Percentiles rank a stretch among this genome's conserved stretches.
phyloP scores from a whole-genome alignment of 2,888 invertebrate genomes.

The Parochlus steinenii region DNA sequence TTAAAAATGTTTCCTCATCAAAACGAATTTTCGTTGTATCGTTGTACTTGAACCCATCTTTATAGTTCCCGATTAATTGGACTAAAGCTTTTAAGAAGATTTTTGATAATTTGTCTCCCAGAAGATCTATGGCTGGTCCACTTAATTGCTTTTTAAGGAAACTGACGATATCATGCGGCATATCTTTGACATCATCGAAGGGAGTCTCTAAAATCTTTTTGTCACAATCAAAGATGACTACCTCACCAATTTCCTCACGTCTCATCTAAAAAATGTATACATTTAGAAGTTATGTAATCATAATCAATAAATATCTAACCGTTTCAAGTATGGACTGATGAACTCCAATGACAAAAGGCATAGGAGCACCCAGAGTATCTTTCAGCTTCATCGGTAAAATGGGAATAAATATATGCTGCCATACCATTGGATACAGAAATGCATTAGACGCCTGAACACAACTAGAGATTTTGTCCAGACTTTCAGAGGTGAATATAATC shows the following conservation, averaged over 20 bases:
- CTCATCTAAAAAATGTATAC: slow-evolving; percentile 31
- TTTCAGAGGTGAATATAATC: slow-evolving; percentile 81
- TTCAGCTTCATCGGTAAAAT: slow-evolving; percentile 76
- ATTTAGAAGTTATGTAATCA: slow-evolving; percentile 11
- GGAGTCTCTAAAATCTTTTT: slow-evolving; percentile 70
- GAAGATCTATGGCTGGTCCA: slow-evolving; percentile 17
- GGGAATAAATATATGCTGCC: slow-evolving; percentile 98
- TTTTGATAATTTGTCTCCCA: slow-evolving; percentile 61
- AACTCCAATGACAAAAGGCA: slow-evolving; percentile 96
- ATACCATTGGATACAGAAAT: slow-evolving; percentile 93
- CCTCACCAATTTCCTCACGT: slow-evolving; percentile 78
- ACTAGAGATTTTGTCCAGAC: slow-evolving; percentile 76
- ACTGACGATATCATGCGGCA: slow-evolving; percentile 79
- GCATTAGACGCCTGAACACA: slow-evolving; percentile 89
- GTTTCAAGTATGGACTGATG: slow-evolving; percentile 59
- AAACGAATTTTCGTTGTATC: slow-evolving; percentile 65
- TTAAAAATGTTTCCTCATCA: slow-evolving; percentile 72
- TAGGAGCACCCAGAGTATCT: slow-evolving; percentile 86
- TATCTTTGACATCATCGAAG: slow-evolving; percentile 74
- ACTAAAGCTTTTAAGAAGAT: slow-evolving; percentile 85
- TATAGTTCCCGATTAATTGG: slow-evolving; percentile 84
- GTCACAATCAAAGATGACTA: slow-evolving; percentile 88
- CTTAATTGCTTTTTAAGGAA: slow-evolving; percentile 29
- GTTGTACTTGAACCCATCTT: slow-evolving; percentile 70
- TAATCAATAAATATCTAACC: slow-evolving; percentile 37